Percentiles rank a stretch among this genome's conserved stretches.
Conservation (phyloP, 2,113 vertebrate species). For the Zootoca vivipara region DNA sequence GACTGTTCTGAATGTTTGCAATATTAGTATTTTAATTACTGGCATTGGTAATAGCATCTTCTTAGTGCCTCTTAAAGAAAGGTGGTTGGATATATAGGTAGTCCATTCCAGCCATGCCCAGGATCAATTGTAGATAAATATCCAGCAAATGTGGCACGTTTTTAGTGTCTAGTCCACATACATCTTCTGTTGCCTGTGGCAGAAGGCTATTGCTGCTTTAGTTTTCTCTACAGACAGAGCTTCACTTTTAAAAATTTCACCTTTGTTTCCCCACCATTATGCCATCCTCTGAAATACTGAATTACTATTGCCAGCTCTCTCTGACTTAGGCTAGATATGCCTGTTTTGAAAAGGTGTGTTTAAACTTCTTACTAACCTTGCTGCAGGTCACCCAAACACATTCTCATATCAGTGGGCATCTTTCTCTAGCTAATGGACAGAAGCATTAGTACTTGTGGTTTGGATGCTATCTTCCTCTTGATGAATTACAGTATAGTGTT, state of each 20-base stretch:
- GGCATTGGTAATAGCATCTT: neutral
- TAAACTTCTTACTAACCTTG: neutral
- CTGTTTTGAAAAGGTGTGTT: neutral
- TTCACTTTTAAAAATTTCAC: neutral
- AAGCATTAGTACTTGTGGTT: neutral
- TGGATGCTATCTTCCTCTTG: neutral
- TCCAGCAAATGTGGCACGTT: no score
- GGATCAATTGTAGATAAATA: no score
- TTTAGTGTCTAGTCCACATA: no score
- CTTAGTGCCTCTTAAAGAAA: neutral
- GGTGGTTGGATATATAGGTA: neutral
- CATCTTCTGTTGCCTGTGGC: neutral
- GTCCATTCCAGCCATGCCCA: neutral
- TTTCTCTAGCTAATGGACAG: neutral
- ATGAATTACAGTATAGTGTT: neutral
- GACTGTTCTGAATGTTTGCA: neutral
- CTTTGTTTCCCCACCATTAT: neutral
- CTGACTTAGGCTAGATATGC: neutral
- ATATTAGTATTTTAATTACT: neutral
- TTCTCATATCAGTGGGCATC: neutral
- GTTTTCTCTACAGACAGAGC: neutral
- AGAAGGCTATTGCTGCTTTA: neutral
- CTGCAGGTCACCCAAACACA: neutral
- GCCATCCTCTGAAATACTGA: neutral
- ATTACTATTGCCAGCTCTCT: neutral